These are phyloP conservation scores for silkworm (Bombyx mori) DNA, from an alignment of 1,140 invertebrate genomes.

Conservation along the genomic window DNA sequence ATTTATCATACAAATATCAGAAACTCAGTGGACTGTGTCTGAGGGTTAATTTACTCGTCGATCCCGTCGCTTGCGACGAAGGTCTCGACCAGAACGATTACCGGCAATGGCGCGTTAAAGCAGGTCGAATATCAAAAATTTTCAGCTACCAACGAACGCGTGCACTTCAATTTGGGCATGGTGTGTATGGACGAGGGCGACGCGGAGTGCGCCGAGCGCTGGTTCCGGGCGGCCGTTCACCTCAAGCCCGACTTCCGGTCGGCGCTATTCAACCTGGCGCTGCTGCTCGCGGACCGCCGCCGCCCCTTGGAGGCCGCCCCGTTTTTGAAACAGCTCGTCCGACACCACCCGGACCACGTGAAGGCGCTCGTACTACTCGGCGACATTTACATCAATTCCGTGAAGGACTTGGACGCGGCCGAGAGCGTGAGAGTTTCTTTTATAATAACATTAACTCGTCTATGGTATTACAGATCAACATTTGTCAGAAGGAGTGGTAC, in stretches of 20 bases:
- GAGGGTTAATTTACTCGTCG: too few relatives aligned
- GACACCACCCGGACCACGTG: slow-evolving; percentile 93
- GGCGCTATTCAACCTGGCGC: slow-evolving; percentile 94
- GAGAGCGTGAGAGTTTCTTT: slow-evolving; percentile 79
- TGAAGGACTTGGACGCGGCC: slow-evolving; percentile 93
- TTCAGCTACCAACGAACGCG: slow-evolving; percentile 85
- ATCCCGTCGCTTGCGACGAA: too few relatives aligned
- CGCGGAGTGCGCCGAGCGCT: slow-evolving; percentile 88
- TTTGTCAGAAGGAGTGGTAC: too few relatives aligned
- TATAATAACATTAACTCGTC: too few relatives aligned
- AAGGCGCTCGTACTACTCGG: slow-evolving; percentile 95
- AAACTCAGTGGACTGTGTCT: too few relatives aligned
- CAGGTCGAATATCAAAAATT: background rate
- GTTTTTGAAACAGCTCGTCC: slow-evolving; percentile 91
- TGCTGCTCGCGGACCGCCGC: slow-evolving; percentile 90
- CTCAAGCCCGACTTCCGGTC: slow-evolving; percentile 90
- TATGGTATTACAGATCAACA: too few relatives aligned
- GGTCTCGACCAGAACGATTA: too few relatives aligned
- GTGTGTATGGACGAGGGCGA: slow-evolving; percentile 95
- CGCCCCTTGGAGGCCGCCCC: slow-evolving; percentile 92
- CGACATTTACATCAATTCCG: slow-evolving; percentile 96
- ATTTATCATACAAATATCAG: too few relatives aligned
- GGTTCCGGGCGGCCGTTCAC: slow-evolving; percentile 89
- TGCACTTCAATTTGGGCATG: slow-evolving; percentile 97
- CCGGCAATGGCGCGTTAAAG: background rate